These are phyloP conservation scores for Tachysurus vachellii DNA, from an alignment of 2,113 vertebrate species.

Conservation along the genomic window DNA sequence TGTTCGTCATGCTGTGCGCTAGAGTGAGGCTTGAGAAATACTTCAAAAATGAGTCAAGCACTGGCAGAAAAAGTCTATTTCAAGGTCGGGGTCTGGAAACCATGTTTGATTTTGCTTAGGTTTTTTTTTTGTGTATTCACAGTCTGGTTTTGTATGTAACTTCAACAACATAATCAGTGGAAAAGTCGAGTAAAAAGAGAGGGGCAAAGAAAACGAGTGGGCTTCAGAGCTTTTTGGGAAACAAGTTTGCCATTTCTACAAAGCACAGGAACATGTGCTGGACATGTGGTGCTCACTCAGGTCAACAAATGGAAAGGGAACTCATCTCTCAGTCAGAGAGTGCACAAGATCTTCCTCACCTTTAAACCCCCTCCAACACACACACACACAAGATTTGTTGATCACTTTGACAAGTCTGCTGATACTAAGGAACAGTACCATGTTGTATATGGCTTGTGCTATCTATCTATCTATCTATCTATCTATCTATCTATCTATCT, in stretches of 20 bases:
- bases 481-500: no score
- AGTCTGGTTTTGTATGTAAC: conserved; percentile 21
- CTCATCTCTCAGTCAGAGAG: conserved; percentile 19
- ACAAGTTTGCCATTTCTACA: conserved; percentile 57
- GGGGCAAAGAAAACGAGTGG: conserved; percentile 33
- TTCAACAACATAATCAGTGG: conserved; percentile 40
- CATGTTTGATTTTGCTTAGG: neutral
- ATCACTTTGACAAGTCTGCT: neutral
- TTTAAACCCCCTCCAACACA: neutral
- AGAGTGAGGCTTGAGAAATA: conserved; percentile 26
- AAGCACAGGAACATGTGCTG: conserved; percentile 69
- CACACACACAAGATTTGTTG: neutral
- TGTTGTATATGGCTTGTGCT: neutral
- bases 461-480: no score
- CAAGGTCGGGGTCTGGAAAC: conserved; percentile 15
- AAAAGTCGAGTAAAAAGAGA: conserved; percentile 38
- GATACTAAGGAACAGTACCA: neutral
- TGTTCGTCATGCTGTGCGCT: neutral
- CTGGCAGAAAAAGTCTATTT: conserved; percentile 24
- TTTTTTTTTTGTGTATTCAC: conserved; percentile 14
- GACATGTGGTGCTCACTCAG: conserved; percentile 69
- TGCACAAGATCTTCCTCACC: neutral
- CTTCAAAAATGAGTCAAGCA: conserved; percentile 31
- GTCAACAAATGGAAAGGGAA: conserved; percentile 52
- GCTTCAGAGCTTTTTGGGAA: conserved; percentile 57